A percentile compares a stretch with the other conserved stretches of the same genome.
Evolutionary conservation across 2,113 vertebrate genomes (phyloP).

Genomic region (Gavia stellata): DNA sequence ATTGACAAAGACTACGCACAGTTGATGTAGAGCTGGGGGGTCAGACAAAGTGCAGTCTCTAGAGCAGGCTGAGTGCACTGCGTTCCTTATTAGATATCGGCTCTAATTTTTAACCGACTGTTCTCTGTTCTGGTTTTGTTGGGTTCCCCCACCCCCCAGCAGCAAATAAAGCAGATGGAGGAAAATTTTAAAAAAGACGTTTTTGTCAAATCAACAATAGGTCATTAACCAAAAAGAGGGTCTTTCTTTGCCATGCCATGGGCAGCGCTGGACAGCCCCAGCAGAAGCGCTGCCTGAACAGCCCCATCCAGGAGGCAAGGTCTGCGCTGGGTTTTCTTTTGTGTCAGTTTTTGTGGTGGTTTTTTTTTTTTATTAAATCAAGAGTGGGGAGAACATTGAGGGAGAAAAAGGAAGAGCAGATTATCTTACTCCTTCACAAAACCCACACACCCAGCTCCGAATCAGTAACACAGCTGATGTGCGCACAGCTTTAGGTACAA

Average conservation of each 20-base stretch:
- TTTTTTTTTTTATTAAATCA: neutral
- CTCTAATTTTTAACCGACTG: neutral
- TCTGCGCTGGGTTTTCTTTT: neutral
- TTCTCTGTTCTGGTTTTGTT: neutral
- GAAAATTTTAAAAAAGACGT: neutral
- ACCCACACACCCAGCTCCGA: slow-evolving; percentile 21
- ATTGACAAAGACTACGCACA: slow-evolving; percentile 2
- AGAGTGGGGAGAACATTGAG: neutral
- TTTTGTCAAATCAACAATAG: neutral
- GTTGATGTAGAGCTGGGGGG: slow-evolving; percentile 22
- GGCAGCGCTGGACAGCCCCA: neutral
- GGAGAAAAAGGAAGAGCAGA: neutral
- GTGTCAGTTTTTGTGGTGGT: neutral
- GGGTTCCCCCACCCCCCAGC: neutral
- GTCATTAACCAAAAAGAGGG: neutral
- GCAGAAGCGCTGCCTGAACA: neutral
- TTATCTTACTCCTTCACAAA: slow-evolving; percentile 51
- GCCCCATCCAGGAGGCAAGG: neutral
- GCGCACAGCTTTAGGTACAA: neutral
- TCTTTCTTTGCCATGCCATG: neutral
- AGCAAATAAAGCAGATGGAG: neutral
- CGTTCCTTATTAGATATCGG: neutral
- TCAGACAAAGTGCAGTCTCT: slow-evolving; percentile 34
- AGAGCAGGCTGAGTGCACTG: neutral
- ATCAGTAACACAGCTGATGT: neutral